These are phyloP conservation scores for Psephotus haematonotus DNA, from an alignment of 2,113 vertebrate species.

Conservation along the genomic window DNA sequence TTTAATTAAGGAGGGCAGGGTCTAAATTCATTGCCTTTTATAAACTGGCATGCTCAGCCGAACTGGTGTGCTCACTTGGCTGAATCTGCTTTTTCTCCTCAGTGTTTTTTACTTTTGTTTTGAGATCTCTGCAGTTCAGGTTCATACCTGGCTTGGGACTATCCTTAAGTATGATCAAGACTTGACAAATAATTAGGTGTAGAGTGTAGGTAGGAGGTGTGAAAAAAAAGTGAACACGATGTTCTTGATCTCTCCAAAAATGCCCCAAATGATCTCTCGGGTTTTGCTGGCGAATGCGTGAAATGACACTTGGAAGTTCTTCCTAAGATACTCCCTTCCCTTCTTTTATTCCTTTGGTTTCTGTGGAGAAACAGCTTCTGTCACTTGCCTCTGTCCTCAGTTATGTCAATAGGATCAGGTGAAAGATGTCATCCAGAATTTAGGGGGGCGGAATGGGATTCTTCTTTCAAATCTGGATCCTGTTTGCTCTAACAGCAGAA, in stretches of 20 bases:
- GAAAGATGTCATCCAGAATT: background rate
- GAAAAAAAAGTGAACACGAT: accelerated
- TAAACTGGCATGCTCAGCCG: background rate
- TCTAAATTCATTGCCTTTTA: constrained; percentile 8
- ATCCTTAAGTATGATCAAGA: background rate
- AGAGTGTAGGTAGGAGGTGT: background rate
- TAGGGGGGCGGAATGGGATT: background rate
- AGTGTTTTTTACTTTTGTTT: background rate
- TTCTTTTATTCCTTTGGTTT: background rate
- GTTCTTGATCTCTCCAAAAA: background rate
- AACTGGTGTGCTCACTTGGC: background rate
- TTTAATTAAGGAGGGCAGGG: constrained; percentile 30
- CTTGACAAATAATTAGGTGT: background rate
- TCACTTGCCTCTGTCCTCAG: background rate
- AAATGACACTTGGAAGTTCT: background rate
- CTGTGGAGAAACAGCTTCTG: background rate
- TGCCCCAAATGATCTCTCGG: background rate
- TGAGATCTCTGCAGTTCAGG: background rate
- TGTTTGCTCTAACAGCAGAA: background rate
- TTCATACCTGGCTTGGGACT: background rate
- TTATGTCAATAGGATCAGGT: background rate
- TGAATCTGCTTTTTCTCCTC: background rate
- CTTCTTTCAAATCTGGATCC: background rate
- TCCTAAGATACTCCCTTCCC: background rate
- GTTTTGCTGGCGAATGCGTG: background rate